Base-by-base conservation (phyloP, 2,797 vertebrate species). In the Cynopterus sphinx region DNA sequence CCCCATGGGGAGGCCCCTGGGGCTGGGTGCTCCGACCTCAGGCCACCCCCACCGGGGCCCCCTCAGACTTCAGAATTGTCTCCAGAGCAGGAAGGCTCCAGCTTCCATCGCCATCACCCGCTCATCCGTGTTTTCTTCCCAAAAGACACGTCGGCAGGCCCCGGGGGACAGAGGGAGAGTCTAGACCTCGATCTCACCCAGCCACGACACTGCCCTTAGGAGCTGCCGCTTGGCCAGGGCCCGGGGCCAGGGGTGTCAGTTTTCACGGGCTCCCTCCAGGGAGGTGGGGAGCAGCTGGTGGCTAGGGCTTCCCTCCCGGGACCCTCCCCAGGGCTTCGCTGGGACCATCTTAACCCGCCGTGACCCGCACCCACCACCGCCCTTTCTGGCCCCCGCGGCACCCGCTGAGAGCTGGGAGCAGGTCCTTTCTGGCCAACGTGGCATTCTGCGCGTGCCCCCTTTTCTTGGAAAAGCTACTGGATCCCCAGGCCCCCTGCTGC, bases 401-500 rank as follows among this genome's bases (percentile, higher is more conserved):
- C 3, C 3, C 5, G 15, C 10, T 6, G 24, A n/a, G 57, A 0
- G 2, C 43, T 2, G 1, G 6, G 0, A 3, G 51, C 9, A 10
- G 2, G 33, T 9, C 53, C 24, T 0, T 12, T 19, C 74, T 15
- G 0, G 57, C 57, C 67, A 33, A 39, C 16, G 1, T 0, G 15
- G 41, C 15, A 1, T 26, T 19, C 3, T 9, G 17, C 41, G 39
- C 2, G 33, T 6, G 4, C 43, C 17, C 21, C 68, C 10, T 0
- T 78, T 65, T 71, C 22, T 68, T 6, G 5, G 33, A 28, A 46
- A 49, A 78, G 57, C 33, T 10, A 0, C 12, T 8, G 73, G 24
- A 31, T 33, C 31, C 53, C 24, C 36, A 49, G 49, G 43, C 11
- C 21, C 24, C 55, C 36, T 3, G 9, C 49, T 4, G 19, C 31